A percentile compares a stretch with the other conserved stretches of the same genome.
Conservation (phyloP, 2,888 invertebrate genomes). For the Himalopsyche japonica region DNA sequence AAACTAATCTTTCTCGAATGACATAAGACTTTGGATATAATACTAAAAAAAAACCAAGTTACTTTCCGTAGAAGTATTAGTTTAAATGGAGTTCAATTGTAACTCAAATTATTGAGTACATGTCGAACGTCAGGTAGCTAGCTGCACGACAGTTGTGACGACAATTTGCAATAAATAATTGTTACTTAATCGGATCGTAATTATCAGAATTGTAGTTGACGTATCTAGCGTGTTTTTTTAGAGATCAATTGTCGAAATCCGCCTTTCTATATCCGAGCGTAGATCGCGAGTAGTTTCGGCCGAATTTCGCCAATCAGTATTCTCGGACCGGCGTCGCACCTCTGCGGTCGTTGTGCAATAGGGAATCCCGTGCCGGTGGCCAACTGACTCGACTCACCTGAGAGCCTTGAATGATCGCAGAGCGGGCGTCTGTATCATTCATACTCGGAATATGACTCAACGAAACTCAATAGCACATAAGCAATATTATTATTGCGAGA, state of each 20-base stretch:
- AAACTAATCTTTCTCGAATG: too few species aligned
- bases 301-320: constrained; percentile 30
- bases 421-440: neutral
- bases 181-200: neutral
- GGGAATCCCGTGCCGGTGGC: constrained; percentile 22
- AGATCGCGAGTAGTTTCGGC: constrained; percentile 8
- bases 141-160: too few species aligned
- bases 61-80: too few species aligned
- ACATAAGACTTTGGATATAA: too few species aligned
- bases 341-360: constrained; percentile 28
- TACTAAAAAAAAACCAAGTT: too few species aligned
- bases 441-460: neutral
- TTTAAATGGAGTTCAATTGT: too few species aligned
- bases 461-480: neutral
- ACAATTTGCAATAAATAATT: too few species aligned
- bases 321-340: constrained; percentile 12
- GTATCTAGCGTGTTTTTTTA: neutral
- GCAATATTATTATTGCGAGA: neutral
- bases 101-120: too few species aligned
- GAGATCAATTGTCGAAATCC: neutral
- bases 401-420: neutral
- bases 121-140: too few species aligned
- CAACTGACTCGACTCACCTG: neutral
- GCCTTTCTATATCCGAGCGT: neutral
- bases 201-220: neutral